Conservation (phyloP, 2,888 invertebrate genomes). For the Platycheirus rosarum region DNA sequence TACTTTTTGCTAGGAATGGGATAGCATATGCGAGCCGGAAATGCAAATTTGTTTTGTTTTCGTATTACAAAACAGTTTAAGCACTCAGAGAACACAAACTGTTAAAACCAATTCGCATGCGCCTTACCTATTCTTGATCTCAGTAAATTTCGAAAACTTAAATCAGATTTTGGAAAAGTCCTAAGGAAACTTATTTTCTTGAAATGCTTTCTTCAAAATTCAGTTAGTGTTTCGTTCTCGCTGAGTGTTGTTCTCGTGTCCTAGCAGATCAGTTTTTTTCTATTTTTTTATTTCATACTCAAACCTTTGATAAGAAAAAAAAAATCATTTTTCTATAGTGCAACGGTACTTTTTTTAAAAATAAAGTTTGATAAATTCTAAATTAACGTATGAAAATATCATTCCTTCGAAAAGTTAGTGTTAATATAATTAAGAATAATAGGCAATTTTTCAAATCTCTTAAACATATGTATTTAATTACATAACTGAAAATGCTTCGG, state of each 20-base stretch:
- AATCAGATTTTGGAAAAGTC: conserved; percentile 31
- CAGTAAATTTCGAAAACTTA: conserved; percentile 40
- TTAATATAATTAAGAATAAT: not conserved
- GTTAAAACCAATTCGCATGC: conserved; percentile 21
- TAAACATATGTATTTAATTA: not conserved
- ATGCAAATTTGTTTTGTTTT: conserved; percentile 26
- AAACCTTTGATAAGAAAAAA: conserved; percentile 38
- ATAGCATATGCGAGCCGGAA: conserved; percentile 11
- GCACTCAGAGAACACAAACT: conserved; percentile 33
- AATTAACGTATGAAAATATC: conserved; percentile 23
- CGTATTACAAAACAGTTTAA: conserved; percentile 1
- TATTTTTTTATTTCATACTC: conserved; percentile 53
- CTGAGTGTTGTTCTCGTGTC: conserved; percentile 83
- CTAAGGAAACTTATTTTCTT: conserved; percentile 35
- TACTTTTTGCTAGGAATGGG: conserved; percentile 13
- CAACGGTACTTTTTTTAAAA: conserved; percentile 17
- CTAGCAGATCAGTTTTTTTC: conserved; percentile 53
- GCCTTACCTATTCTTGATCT: conserved; percentile 33
- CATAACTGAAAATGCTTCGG: conserved; percentile 16
- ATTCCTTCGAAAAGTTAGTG: conserved; percentile 6
- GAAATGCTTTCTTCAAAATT: conserved; percentile 69
- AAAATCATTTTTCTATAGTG: conserved; percentile 48
- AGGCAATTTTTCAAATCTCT: not conserved
- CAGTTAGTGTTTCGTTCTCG: conserved; percentile 83
- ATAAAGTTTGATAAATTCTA: conserved; percentile 14